These are phyloP conservation scores for Aegypius monachus DNA, from an alignment of 2,113 vertebrate genomes.

Conservation along the genomic window DNA sequence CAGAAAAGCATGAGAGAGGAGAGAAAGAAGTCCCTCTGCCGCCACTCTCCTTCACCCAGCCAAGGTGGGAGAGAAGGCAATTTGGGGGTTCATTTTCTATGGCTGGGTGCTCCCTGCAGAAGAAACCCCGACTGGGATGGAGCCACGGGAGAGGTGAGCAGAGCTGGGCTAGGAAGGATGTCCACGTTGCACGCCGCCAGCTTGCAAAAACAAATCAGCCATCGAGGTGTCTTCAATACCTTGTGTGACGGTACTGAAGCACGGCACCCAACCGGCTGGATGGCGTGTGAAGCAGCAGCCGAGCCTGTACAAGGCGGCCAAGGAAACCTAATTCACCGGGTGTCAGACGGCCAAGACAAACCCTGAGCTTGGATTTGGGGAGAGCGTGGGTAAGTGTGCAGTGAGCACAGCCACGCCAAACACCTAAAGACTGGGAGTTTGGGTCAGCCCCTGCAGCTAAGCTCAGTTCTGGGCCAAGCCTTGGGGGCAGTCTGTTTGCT, in stretches of 20 bases:
- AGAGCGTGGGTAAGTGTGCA: neutral
- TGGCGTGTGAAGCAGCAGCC: neutral
- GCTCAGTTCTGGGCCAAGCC: neutral
- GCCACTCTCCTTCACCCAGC: neutral
- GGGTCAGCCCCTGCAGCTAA: neutral
- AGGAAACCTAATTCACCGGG: neutral
- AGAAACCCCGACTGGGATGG: neutral
- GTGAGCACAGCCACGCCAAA: neutral
- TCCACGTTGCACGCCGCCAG: fast-evolving
- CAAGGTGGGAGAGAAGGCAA: neutral
- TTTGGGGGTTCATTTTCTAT: neutral
- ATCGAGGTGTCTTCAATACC: fast-evolving
- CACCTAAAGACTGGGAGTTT: fast-evolving
- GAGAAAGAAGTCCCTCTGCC: neutral
- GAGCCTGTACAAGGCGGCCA: neutral
- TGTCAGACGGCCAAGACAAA: neutral
- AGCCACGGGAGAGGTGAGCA: neutral
- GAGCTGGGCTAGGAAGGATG: neutral
- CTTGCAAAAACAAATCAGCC: neutral
- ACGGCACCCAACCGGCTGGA: fast-evolving
- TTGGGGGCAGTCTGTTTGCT: neutral
- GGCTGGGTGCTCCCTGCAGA: neutral
- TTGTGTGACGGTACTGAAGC: neutral
- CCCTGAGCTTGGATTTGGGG: neutral
- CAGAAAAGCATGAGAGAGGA: neutral